A percentile compares a stretch with the other conserved stretches of the same genome.
Conservation (phyloP, 1,140 invertebrate genomes). For the Kradibia gibbosae region DNA sequence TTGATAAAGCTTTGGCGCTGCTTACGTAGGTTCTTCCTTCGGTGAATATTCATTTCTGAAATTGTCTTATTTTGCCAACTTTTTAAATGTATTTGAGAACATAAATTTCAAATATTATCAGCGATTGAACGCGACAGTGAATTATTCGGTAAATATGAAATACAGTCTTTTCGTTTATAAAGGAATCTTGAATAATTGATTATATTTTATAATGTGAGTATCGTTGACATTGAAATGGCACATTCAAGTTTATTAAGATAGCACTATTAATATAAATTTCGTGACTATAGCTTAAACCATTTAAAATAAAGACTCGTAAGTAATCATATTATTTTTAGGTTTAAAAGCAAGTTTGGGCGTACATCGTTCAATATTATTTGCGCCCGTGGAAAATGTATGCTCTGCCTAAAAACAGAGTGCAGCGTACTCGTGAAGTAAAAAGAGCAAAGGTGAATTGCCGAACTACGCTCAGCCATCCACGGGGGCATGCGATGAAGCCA, state of each 20-base stretch:
- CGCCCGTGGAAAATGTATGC: not conserved
- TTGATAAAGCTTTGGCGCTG: too few species aligned
- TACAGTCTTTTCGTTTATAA: too few species aligned
- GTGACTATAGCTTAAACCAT: not conserved
- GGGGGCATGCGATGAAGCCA: not conserved
- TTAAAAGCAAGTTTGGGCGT: not conserved
- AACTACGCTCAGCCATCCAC: not conserved
- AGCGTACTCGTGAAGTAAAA: not conserved
- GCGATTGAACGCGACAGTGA: too few species aligned
- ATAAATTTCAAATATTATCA: too few species aligned
- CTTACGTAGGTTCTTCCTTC: too few species aligned
- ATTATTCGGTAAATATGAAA: too few species aligned
- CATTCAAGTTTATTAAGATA: too few species aligned
- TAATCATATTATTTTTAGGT: not conserved
- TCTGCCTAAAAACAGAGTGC: not conserved
- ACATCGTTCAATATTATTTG: not conserved
- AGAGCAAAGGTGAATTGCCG: not conserved
- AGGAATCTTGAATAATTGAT: too few species aligned
- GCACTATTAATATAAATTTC: not conserved
- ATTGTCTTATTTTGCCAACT: too few species aligned
- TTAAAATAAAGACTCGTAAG: not conserved
- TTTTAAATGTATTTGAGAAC: too few species aligned
- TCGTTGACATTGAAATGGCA: not conserved
- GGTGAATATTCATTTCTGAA: too few species aligned
- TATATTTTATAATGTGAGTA: too few species aligned